Conservation (phyloP, 1,140 invertebrate genomes). For the Drosophila parabipectinata region DNA sequence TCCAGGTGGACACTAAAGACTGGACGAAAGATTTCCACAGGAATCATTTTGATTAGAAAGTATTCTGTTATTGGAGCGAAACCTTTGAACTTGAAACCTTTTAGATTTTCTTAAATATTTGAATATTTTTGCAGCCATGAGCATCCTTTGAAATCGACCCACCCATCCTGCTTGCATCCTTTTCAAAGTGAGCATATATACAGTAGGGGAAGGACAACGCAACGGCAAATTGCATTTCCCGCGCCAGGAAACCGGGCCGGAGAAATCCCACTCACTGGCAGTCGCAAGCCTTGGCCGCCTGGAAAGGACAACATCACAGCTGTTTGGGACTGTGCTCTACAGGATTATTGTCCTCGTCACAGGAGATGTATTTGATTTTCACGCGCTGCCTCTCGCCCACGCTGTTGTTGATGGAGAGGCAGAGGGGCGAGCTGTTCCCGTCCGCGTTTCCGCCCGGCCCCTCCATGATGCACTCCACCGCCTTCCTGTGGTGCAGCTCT, state of each 20-base stretch:
- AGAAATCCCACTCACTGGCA: slow-evolving; percentile 17
- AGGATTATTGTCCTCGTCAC: slow-evolving; percentile 83
- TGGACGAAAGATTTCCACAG: neutral
- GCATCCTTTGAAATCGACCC: slow-evolving; percentile 5
- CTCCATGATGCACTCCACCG: slow-evolving; percentile 69
- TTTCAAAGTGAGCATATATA: slow-evolving; percentile 19
- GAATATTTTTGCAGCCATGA: neutral
- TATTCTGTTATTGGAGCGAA: neutral
- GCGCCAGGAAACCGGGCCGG: neutral
- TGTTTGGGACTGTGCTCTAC: slow-evolving; percentile 56
- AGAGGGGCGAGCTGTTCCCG: slow-evolving; percentile 69
- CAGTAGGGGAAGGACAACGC: slow-evolving; percentile 21
- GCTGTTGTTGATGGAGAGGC: slow-evolving; percentile 70
- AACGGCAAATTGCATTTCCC: slow-evolving; percentile 35
- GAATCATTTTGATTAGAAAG: neutral
- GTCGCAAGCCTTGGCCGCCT: neutral
- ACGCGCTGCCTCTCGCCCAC: slow-evolving; percentile 65
- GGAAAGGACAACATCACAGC: slow-evolving; percentile 43
- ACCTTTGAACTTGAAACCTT: slow-evolving; percentile 1
- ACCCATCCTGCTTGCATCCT: slow-evolving; percentile 16
- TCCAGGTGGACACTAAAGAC: neutral
- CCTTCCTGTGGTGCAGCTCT: slow-evolving; percentile 18
- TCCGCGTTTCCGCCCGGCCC: slow-evolving; percentile 33
- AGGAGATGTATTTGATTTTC: slow-evolving; percentile 81
- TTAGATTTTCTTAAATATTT: neutral